Evolutionary conservation across 2,797 vertebrate genomes (phyloP).

Genomic region (Petrocephalus schoutedeni): DNA sequence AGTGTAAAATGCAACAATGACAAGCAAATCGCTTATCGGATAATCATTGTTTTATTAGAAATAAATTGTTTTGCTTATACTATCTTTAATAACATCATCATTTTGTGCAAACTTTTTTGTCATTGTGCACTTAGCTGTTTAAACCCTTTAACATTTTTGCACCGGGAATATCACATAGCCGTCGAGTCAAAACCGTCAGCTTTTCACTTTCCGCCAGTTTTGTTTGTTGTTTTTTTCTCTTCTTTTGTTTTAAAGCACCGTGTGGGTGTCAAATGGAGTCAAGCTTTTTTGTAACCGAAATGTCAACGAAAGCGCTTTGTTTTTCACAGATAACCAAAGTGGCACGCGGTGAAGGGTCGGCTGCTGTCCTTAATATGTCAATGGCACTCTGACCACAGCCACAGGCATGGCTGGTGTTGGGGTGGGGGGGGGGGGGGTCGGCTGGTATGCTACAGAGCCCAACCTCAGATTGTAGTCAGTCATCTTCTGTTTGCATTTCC

Average conservation of each 20-base stretch:
- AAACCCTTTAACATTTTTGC: background rate
- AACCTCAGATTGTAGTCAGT: background rate
- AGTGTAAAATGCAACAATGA: background rate
- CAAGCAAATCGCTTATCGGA: background rate
- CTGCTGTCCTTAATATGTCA: background rate
- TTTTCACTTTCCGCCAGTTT: background rate
- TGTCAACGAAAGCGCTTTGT: background rate
- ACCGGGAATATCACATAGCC: background rate
- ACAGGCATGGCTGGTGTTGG: background rate
- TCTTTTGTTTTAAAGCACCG: background rate
- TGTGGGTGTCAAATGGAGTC: background rate
- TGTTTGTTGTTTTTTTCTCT: background rate
- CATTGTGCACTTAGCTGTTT: background rate
- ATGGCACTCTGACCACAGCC: background rate
- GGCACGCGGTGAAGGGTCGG: background rate
- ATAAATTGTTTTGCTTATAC: background rate
- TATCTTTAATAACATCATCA: background rate
- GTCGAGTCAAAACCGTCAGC: background rate
- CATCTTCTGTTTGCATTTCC: background rate
- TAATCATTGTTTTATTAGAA: constrained; percentile 2
- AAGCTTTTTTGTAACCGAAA: background rate
- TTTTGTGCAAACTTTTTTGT: background rate
- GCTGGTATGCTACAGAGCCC: background rate
- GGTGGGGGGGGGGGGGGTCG: background rate
- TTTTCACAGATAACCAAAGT: background rate